Evolutionary conservation across 2,113 vertebrate genomes (phyloP).

Genomic region (Gavia stellata): DNA sequence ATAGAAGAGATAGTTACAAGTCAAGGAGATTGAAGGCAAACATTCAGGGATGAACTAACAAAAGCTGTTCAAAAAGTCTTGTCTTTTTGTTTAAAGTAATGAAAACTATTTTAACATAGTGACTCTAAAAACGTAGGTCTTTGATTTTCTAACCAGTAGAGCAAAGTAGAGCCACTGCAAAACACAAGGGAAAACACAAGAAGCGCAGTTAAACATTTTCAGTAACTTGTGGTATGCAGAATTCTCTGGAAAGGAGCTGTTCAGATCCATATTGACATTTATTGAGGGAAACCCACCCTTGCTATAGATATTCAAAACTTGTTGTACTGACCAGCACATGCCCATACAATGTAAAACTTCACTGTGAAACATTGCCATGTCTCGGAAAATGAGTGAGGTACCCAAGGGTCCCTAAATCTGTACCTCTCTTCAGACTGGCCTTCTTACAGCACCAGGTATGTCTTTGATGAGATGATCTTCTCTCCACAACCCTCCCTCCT

Average conservation of each 20-base stretch:
- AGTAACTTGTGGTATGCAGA: neutral
- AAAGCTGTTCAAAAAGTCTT: conserved; percentile 13
- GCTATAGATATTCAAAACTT: neutral
- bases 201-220: neutral
- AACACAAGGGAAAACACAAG: neutral
- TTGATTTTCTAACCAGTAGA: neutral
- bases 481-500: neutral
- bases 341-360: neutral
- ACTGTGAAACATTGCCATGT: neutral
- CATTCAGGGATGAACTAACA: conserved; percentile 9
- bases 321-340: neutral
- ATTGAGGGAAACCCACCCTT: fast-evolving
- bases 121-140: neutral
- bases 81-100: neutral
- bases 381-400: neutral
- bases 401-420: neutral
- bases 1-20: conserved; percentile 7
- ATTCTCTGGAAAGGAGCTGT: neutral
- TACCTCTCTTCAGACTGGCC: neutral
- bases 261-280: neutral
- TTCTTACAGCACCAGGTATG: neutral
- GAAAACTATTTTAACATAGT: neutral
- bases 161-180: neutral
- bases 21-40: conserved; percentile 39
- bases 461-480: neutral